Evolutionary conservation across 2,888 invertebrate genomes (phyloP).

Genomic region (Epirrhoe tristata): DNA sequence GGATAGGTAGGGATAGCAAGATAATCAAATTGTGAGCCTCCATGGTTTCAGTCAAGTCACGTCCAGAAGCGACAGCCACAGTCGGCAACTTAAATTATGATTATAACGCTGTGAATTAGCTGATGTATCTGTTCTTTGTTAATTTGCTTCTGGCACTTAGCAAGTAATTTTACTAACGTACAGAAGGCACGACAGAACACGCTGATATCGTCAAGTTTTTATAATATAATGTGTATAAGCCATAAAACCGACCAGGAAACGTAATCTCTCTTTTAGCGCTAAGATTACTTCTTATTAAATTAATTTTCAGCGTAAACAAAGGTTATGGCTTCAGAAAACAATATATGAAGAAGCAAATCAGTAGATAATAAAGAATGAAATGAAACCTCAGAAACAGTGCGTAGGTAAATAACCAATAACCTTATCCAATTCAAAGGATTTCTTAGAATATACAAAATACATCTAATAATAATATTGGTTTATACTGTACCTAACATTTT

Average conservation of each 20-base stretch:
- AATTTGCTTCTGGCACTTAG: conserved; percentile 27
- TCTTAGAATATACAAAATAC: neutral
- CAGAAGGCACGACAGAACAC: conserved; percentile 11
- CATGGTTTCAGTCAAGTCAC: conserved; percentile 41
- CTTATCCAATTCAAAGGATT: conserved; percentile 5
- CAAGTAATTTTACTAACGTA: conserved; percentile 23
- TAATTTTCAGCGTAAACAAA: neutral
- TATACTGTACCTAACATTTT: conserved; percentile 1
- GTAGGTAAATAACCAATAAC: conserved; percentile 4
- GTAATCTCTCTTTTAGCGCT: neutral
- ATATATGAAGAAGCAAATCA: neutral
- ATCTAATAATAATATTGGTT: neutral
- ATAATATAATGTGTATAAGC: neutral
- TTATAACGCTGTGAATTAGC: conserved; percentile 35
- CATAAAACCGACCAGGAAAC: neutral
- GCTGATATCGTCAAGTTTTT: neutral
- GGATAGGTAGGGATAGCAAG: conserved; percentile 33
- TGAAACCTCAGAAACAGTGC: neutral
- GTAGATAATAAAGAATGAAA: neutral
- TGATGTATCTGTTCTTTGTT: conserved; percentile 39
- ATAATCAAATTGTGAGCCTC: conserved; percentile 45
- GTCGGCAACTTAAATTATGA: conserved; percentile 36
- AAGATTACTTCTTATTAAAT: neutral
- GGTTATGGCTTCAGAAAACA: neutral
- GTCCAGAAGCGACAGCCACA: conserved; percentile 38